Evolutionary conservation across 2,113 vertebrate species (phyloP), one percentile per base, ranked within the genome.

Genomic region (Psilopogon haemacephalus): DNA sequence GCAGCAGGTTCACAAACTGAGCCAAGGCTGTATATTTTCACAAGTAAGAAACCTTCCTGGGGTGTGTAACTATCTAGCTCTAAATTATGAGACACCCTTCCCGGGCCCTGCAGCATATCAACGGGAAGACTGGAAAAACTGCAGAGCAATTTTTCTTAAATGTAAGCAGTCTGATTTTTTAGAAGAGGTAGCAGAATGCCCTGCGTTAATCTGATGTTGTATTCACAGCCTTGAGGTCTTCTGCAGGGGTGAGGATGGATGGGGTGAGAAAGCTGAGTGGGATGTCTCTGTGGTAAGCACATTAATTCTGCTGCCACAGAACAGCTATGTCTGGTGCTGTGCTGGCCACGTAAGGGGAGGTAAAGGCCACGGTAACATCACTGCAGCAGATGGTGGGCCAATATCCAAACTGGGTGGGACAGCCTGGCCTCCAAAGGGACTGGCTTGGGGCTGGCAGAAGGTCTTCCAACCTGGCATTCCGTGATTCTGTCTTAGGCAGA

Each of bases 341-440:
- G 38, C 28, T 42, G 55, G 68, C 37, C 0, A 2, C 5, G 15
- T 44, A 50, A 56, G 30, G 50, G 35, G 28, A 44, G 42, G 28
- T 30, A 8, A 30, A 46, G 37, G 20, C n/a, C 18, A 8, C 0
- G 1, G 5, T 24, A 9, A 30, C 11, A 18, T 18, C 27, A 37
- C 55, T 68, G 63, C 69, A 38, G 68, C 46, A 58, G n/a, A 3
- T 0, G 2, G n/a, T 1, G 1, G 40, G 20, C 11, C 30, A 26
- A 50, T 0, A 1, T 38, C 37, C 24, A 15, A 52, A 42, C 56
- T 42, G 50, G 9, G 9, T 0, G 1, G 37, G 58, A 13, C 38
- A 42, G 71, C 32, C 32, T 63, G 56, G 30, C 8, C 27, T 46
- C 33, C 33, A 5, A 32, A 11, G 54, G 30, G 17, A 35, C 9